Conservation (phyloP, 2,113 vertebrate genomes). For the Mormoops blainvillei region DNA sequence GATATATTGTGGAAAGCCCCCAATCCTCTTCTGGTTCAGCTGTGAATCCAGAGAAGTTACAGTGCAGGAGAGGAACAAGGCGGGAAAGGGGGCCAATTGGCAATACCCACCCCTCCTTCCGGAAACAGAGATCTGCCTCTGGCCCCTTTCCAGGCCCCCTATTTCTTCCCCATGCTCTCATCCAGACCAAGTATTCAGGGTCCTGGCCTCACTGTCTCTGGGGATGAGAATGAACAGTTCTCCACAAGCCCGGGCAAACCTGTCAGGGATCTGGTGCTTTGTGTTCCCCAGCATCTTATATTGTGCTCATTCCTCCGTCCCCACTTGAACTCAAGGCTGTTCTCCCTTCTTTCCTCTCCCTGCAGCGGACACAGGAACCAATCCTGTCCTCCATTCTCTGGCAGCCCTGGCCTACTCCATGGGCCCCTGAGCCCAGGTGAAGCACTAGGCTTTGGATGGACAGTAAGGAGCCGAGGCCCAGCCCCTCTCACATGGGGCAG, state of each 20-base stretch:
- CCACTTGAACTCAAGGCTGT: too few relatives aligned
- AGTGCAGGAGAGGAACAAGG: not conserved
- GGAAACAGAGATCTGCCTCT: conserved; percentile 20
- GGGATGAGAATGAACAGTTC: not conserved
- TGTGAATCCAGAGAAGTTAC: not conserved
- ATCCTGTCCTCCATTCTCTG: not conserved
- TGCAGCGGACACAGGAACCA: not conserved
- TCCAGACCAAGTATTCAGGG: not conserved
- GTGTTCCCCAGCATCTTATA: not conserved
- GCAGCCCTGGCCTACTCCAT: not conserved
- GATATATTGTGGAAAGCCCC: conserved; percentile 54
- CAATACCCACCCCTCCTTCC: conserved; percentile 18
- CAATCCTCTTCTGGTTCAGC: not conserved
- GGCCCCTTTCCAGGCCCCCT: conserved; percentile 12
- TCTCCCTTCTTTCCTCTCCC: not conserved
- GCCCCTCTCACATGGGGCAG: not conserved
- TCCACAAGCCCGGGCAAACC: not conserved
- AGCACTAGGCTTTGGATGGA: not conserved
- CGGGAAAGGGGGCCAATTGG: not conserved
- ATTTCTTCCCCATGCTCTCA: not conserved
- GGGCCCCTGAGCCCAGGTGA: not conserved
- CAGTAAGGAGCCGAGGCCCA: not conserved
- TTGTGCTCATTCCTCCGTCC: not conserved
- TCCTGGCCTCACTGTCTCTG: not conserved
- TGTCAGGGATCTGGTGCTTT: not conserved